Percentiles rank a stretch among this genome's conserved stretches.
Evolutionary conservation across 2,888 invertebrate genomes (phyloP).

Genomic region (Octonoba sinensis): DNA sequence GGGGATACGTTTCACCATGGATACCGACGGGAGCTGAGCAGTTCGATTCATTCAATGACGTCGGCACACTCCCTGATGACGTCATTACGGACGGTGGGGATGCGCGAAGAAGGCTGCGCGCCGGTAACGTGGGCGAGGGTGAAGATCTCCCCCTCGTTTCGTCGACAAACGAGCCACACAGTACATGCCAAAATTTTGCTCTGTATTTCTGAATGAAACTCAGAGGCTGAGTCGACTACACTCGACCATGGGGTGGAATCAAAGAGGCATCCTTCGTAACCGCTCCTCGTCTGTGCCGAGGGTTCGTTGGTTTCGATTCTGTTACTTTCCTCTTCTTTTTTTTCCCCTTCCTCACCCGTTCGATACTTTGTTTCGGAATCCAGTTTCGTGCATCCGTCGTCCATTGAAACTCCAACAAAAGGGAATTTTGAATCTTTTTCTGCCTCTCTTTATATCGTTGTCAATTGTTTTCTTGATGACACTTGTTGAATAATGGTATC

Average conservation of each 20-base stretch:
- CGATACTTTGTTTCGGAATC: constrained; percentile 6
- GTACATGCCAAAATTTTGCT: constrained; percentile 18
- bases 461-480: not conserved
- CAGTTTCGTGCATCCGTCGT: not conserved
- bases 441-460: too few species aligned
- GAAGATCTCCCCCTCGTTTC: constrained; percentile 12
- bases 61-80: constrained; percentile 9
- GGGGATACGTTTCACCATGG: constrained; percentile 41
- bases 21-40: constrained; percentile 19
- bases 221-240: constrained; percentile 5
- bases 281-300: constrained; percentile 47
- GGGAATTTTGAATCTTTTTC: not conserved
- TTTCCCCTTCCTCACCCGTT: constrained; percentile 13
- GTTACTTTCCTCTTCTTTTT: not conserved
- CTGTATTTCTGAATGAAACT: constrained; percentile 7
- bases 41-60: constrained; percentile 61
- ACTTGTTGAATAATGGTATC: not conserved
- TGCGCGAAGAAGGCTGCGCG: constrained; percentile 7
- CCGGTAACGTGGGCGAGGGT: constrained; percentile 5
- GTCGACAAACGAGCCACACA: not conserved
- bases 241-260: constrained; percentile 48
- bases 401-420: constrained; percentile 11
- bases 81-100: constrained; percentile 1
- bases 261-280: constrained; percentile 53
- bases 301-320: constrained; percentile 24